Base-by-base conservation (phyloP, 2,888 invertebrate species). In the Thereva nobilitata region DNA sequence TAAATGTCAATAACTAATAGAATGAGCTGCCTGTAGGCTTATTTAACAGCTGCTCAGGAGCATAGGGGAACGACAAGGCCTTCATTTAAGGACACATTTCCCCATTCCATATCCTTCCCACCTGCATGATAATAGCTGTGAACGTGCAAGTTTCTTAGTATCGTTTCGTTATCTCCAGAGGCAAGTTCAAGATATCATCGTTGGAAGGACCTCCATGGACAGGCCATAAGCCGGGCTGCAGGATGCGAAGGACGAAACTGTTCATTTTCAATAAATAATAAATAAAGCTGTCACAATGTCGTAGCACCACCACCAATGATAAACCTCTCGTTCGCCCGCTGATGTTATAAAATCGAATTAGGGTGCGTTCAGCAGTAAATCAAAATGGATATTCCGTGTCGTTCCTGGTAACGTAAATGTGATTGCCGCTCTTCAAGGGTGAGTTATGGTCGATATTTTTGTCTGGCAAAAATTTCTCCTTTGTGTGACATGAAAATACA, bases 361-460 rank as follows among this genome's bases (percentile, higher is more conserved):
- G 23, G 23, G 23, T 65, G 59, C 50, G 59, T 52, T 68, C 64
- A 65, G 64, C 68, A 56, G 59, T 68, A 65, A 64, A 68, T 68
- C 68, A 68, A 68, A 68, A 65, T 68, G 57, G 65, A 57, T 68
- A 59, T 64, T 68, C 50, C 57, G 50, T 68, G 68, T 68, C 59
- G 37, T 47, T 55, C 40, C 55, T 63, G 55, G 56, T 47, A 61
- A 54, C 56, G 45, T 50, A 55, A 56, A 61, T 67, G 52, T 57
- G 40, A 50, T 59, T 47, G 23, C 23, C 23, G 23, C 23, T 23
- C 23, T 23, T 23, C 23, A 23, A 23, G 23, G 23, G 23, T 23
- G 23, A 23, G 23, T 23, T 23, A 23, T 23, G 23, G 23, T 23
- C 23, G 23, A 23, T 9, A 49, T 38, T 59, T 42, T 42, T 40